phyloP scores from a whole-genome alignment of 2,113 vertebrate species.

The Nothobranchius kuhntae region DNA sequence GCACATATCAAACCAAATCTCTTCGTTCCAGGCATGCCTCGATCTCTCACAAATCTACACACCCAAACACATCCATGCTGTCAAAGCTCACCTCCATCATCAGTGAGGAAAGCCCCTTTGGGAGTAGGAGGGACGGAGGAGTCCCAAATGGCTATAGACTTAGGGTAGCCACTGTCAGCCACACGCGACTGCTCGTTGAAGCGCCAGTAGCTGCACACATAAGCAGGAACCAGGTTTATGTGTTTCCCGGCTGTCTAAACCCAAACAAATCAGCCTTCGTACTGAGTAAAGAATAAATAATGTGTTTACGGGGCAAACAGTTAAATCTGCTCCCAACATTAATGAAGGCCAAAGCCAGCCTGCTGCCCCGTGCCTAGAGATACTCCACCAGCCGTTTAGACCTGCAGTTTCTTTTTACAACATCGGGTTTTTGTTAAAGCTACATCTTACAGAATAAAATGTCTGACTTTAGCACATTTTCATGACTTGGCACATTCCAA shows the following conservation, averaged over 20 bases:
- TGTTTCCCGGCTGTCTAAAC: neutral
- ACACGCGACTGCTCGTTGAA: slow-evolving; percentile 89
- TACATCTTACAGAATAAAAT: neutral
- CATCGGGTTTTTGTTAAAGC: neutral
- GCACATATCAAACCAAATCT: neutral
- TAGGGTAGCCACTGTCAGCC: slow-evolving; percentile 90
- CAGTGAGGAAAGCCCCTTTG: slow-evolving; percentile 93
- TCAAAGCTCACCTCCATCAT: slow-evolving; percentile 86
- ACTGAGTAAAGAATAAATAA: neutral
- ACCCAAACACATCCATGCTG: neutral
- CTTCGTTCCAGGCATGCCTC: too few species aligned
- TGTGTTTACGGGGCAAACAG: neutral
- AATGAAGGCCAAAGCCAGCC: neutral
- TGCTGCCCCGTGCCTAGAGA: neutral
- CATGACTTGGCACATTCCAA: neutral
- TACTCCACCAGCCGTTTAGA: neutral
- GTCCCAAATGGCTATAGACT: slow-evolving; percentile 91
- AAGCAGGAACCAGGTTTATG: neutral
- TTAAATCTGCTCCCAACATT: neutral
- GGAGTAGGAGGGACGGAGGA: slow-evolving; percentile 89
- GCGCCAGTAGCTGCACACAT: slow-evolving; percentile 91
- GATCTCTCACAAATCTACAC: neutral
- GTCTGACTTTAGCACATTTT: neutral
- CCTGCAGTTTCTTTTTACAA: neutral
- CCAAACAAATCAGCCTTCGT: neutral